Evolutionary conservation across 1,140 invertebrate genomes (phyloP), one percentile per base, ranked within the genome.

Genomic region (Lucilia cuprina): DNA sequence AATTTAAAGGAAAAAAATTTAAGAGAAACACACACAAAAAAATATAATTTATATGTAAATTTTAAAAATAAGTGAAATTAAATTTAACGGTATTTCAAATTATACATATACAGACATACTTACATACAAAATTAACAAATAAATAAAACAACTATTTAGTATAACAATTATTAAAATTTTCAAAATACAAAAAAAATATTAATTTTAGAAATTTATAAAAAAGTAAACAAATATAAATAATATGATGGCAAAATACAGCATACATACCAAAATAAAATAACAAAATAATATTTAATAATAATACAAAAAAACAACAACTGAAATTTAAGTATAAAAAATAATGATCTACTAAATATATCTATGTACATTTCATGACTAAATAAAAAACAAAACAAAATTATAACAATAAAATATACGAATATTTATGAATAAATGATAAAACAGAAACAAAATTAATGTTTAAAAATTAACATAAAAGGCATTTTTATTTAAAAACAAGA

Each of bases 291-390:
- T 80, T 49, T 80, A 80, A 80, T 50, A 49, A 41, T 21, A 19
- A 80, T 50, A 80, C 25, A 25, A 19, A 70, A 70, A 19, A 70
- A 70, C 13, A 70, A 70, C 60, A 70, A 70, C 77, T 14, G 74
- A 80, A 80, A 19, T 80, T 49, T 80, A 80, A 80, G 41, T 80
- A 80, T 80, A 80, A 50, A 80, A 25, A 19, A 49, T 49, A 21
- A 49, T 70, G 60, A 70, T 70, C 60, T 60, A 60, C 50, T 60
- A 41, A 41, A 41, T 41, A 60, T 60, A 60, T 60, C 50, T 70
- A 80, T 80, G 77, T 80, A 80, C 77, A 80, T 80, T 78, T 80
- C 77, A 80, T 80, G 77, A 80, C 77, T 80, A 80, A 80, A n/a
- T n/a, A n/a, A 0, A 19, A 80, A 14, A 30, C 25, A 75, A 34